These are phyloP conservation scores for Tanytarsus gracilentus DNA, from an alignment of 2,888 invertebrate species.

Conservation along the genomic window DNA sequence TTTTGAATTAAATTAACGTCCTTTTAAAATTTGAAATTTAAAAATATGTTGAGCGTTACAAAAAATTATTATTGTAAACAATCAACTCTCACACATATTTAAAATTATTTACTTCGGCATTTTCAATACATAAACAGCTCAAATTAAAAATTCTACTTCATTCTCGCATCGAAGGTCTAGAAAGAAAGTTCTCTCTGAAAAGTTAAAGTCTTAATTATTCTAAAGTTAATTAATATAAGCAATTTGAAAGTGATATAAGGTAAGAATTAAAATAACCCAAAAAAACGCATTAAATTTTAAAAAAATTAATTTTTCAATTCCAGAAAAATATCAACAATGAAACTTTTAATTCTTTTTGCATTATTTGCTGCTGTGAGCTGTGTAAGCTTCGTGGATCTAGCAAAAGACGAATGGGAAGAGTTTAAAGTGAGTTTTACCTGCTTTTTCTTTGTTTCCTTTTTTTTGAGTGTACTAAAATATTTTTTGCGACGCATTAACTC, in stretches of 20 bases:
- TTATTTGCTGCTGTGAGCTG: constrained; percentile 48
- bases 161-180: no score
- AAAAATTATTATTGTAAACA: no score
- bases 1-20: no score
- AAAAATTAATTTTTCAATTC: neutral
- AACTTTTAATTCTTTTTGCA: constrained; percentile 42
- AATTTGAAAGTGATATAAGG: neutral
- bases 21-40: no score
- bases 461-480: neutral
- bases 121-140: no score
- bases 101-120: no score
- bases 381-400: constrained; percentile 62
- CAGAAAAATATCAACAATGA: constrained; percentile 36
- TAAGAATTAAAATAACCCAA: neutral
- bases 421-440: constrained; percentile 55
- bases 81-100: no score
- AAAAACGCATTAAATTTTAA: neutral
- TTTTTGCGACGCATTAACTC: constrained; percentile 6
- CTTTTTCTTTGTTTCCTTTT: neutral
- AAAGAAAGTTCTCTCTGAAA: no score
- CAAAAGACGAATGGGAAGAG: constrained; percentile 66
- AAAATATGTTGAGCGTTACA: no score
- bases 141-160: no score
- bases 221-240: no score
- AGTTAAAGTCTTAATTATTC: no score